Conservation (phyloP, 2,888 invertebrate species). For the Drosophila differens region DNA sequence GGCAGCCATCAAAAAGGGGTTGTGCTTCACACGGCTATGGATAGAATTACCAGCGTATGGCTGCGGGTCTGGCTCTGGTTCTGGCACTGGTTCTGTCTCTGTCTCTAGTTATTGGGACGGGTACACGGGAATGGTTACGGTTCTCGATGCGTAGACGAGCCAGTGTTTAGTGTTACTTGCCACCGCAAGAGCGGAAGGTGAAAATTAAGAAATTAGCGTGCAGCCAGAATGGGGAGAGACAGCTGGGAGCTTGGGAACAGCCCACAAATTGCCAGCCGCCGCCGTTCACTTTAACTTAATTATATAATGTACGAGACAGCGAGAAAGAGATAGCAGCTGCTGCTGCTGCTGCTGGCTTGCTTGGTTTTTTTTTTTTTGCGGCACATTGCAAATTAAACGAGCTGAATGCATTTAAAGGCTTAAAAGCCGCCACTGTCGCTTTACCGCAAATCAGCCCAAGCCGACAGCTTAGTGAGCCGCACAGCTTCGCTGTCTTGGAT, state of each 20-base stretch:
- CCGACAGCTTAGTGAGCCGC: conserved; percentile 63
- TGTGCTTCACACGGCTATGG: conserved; percentile 66
- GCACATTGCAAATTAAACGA: conserved; percentile 73
- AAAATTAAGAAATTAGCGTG: conserved; percentile 83
- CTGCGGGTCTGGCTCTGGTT: conserved; percentile 14
- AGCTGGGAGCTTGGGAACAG: conserved; percentile 30
- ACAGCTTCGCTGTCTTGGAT: conserved; percentile 59
- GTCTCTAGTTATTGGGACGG: neutral
- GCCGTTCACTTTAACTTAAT: conserved; percentile 78
- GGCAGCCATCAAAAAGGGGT: conserved; percentile 40
- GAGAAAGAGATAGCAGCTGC: conserved; percentile 2
- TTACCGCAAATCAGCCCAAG: conserved; percentile 71
- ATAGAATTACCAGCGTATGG: conserved; percentile 5
- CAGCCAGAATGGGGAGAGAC: conserved; percentile 48
- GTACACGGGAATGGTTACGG: neutral
- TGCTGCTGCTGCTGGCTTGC: conserved; percentile 17
- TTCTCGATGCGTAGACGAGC: conserved; percentile 1
- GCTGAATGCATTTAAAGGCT: conserved; percentile 79
- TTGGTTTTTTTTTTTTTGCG: conserved; percentile 35
- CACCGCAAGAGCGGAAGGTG: conserved; percentile 80
- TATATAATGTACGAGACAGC: conserved; percentile 71
- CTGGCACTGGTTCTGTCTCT: conserved; percentile 2
- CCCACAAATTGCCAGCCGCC: conserved; percentile 54
- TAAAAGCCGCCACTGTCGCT: conserved; percentile 52
- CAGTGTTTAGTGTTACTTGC: conserved; percentile 21